Evolutionary conservation across 1,140 invertebrate genomes (phyloP).

Genomic region (Drosophila chauvacae): DNA sequence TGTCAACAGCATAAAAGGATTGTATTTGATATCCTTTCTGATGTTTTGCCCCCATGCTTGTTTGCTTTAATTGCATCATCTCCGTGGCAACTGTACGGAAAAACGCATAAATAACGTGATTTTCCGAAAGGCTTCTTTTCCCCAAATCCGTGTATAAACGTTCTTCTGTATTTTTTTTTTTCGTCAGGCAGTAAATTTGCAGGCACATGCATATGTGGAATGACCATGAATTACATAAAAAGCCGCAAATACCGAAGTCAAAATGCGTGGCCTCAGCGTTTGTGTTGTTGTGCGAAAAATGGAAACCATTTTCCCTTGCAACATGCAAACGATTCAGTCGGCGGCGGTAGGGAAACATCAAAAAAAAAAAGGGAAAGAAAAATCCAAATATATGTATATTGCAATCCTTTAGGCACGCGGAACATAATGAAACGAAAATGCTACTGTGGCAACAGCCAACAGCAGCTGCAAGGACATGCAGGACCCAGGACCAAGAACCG

Average conservation of each 20-base stretch:
- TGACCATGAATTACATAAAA: conserved; percentile 83
- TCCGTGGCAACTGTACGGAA: conserved; percentile 44
- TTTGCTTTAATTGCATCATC: conserved; percentile 64
- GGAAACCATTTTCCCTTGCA: conserved; percentile 57
- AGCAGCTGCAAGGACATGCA: conserved; percentile 50
- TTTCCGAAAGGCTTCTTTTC: conserved; percentile 68
- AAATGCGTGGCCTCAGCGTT: conserved; percentile 74
- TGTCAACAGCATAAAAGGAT: background rate
- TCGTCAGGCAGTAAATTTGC: conserved; percentile 54
- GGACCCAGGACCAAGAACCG: conserved; percentile 19
- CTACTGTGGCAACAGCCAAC: conserved; percentile 63
- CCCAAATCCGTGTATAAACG: conserved; percentile 64
- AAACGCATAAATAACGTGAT: conserved; percentile 80
- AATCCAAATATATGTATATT: conserved; percentile 81
- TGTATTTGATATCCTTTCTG: background rate
- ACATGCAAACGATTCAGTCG: conserved; percentile 53
- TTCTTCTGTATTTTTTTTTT: conserved; percentile 17
- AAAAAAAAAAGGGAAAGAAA: conserved; percentile 18
- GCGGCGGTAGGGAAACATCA: conserved; percentile 9
- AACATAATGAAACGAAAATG: conserved; percentile 83
- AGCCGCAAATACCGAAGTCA: conserved; percentile 82
- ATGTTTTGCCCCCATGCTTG: conserved; percentile 3
- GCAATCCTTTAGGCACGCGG: conserved; percentile 80
- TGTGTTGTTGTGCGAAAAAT: conserved; percentile 40
- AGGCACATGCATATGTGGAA: conserved; percentile 50